Evolutionary conservation across 2,113 vertebrate genomes (phyloP), one percentile per base, ranked within the genome.

Genomic region (Scopus umbretta): DNA sequence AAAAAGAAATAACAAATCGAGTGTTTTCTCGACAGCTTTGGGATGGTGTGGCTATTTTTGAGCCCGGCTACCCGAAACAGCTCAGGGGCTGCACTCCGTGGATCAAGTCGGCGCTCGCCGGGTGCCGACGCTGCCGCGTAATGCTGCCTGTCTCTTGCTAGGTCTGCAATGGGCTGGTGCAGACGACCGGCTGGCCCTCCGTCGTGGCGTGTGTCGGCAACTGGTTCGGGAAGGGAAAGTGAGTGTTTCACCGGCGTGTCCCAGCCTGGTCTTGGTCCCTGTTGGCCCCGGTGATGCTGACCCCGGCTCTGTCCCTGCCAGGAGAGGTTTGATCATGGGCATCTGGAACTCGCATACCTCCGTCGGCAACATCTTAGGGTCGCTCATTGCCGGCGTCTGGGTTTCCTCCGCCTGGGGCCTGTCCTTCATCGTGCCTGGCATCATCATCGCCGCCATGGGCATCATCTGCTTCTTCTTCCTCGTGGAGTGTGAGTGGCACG

Each of bases 181-280:
- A 99, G 98, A 99, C 99, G 1, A 99, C 99, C 0, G 99, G 99
- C 16, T 99, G 99, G 99, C 99, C 99, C 0, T 97, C 99, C 0
- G 99, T 99, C 4, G 99, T 99, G 86, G 97, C 99, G 1, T 99
- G 99, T 3, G 97, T 99, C 0, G 99, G 99, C 38, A 99, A 99
- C 98, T 99, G 99, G 99, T 99, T 99, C 11, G 99, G 99, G 91
- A 99, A 99, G 96, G 99, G 99, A 96, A 99, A 99, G 99, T 99
- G 95, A 99, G 99, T 99, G 89, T 55, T 61, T 7, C 30, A 40
- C 9, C 10, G 0, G 7, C 6, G 3, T 7, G 16, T 78, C 67
- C 36, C 30, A 1, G 22, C 32, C 32, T 4, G 1, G 1, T 52
- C 53, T 36, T 40, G 5, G 4, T 88, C 40, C 49, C 36, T 30